Evolutionary conservation across 2,888 invertebrate genomes (phyloP).

Genomic region (Heliconius cydno): DNA sequence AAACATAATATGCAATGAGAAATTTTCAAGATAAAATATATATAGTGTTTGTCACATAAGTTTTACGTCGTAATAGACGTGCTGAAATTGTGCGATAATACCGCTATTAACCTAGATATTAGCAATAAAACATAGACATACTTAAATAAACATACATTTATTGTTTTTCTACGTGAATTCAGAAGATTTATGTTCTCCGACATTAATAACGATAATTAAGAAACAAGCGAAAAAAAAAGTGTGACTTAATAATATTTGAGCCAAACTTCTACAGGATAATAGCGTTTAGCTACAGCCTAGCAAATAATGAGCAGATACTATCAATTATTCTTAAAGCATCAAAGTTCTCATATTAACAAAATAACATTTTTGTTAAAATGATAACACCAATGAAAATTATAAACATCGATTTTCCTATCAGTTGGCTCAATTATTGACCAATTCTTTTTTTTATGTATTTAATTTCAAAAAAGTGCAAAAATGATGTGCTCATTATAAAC

Average conservation of each 20-base stretch:
- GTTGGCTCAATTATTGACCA: neutral
- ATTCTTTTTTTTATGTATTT: no score
- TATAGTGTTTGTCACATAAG: neutral
- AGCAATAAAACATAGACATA: slow-evolving; percentile 10
- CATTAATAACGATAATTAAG: neutral
- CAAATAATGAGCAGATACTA: slow-evolving; percentile 36
- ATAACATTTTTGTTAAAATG: neutral
- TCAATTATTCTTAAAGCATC: neutral
- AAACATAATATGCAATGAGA: neutral
- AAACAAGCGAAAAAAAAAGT: slow-evolving; percentile 18
- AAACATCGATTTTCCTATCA: neutral
- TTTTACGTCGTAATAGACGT: slow-evolving; percentile 1
- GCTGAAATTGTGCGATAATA: slow-evolving; percentile 8
- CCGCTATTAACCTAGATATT: slow-evolving; percentile 14
- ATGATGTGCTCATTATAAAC: slow-evolving; percentile 37
- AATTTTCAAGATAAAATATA: neutral
- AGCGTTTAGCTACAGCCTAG: slow-evolving; percentile 26
- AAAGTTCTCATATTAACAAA: neutral
- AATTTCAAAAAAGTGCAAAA: neutral
- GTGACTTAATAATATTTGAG: slow-evolving; percentile 10
- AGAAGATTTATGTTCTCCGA: neutral
- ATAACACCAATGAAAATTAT: neutral
- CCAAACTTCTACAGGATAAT: slow-evolving; percentile 24
- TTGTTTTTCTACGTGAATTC: slow-evolving; percentile 6
- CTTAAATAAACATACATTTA: neutral